Evolutionary conservation across 2,888 invertebrate species (phyloP), one percentile per base, ranked within the genome.

Genomic region (Eristalis arbustorum): DNA sequence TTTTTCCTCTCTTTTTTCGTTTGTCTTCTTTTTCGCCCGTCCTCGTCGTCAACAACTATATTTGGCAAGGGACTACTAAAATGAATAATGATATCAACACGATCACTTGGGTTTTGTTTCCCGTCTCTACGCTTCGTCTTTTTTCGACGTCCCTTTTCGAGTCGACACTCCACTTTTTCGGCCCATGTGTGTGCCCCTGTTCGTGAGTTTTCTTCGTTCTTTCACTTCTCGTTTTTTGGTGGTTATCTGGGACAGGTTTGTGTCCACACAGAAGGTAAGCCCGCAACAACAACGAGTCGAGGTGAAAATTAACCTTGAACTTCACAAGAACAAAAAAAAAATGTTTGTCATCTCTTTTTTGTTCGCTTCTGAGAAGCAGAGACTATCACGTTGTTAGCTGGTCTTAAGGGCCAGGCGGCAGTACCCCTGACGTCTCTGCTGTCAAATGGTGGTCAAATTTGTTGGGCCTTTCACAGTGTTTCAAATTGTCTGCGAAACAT

Each of bases 231-330:
- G 6, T 49, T 37, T 76, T 69, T 71, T 69, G 56, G 61, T 28
- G 69, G 69, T 66, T 68, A 62, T 72, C 40, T 84, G 76, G 68
- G 82, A 82, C 82, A 82, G 85, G 85, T 82, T 87, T 77, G 10
- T 37, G 42, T 71, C 25, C 61, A 73, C 69, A 68, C 64, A 69
- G 37, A 71, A 67, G 66, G 76, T 81, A 71, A 76, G 61, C 69
- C 67, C 75, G 67, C 67, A 83, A 23, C 56, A 74, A 40, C 57
- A 42, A 74, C 25, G 25, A 71, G 71, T 56, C 71, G 63, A 75
- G 75, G 64, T 88, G 64, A 82, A 85, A 73, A 87, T 89, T 91
- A 92, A 92, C 92, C 92, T 92, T 92, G 92, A 92, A 92, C 92
- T 92, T 92, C 90, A 92, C n/a, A 63, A 59, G 31, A 49, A 56